Evolutionary conservation across 2,113 vertebrate species (phyloP), one percentile per base, ranked within the genome.

Genomic region (Pterocles orientalis): DNA sequence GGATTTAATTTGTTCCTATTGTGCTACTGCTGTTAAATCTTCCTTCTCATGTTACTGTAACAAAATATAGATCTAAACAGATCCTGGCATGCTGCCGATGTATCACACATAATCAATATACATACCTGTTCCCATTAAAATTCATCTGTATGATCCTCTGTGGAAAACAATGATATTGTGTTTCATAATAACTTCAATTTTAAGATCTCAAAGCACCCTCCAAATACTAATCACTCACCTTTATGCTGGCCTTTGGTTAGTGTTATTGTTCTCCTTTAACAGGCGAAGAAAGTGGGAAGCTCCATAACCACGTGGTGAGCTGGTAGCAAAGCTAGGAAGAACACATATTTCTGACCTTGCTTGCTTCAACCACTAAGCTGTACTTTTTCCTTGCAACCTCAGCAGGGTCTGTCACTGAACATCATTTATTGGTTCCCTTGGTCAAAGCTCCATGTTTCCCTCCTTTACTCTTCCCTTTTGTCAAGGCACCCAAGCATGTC

Each of bases 1-100:
- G 57, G 69, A 92, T 95, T 96, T 97, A 16, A 56, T 94, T 92
- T 94, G n/a, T 65, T 90, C 31, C 19, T 93, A 26, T 66, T 82
- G 36, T 95, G 14, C 65, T 91, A 11, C 21, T 33, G 81, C 31
- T 56, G 64, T 89, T 84, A 43, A 72, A 68, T 85, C 79, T 94
- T 50, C 19, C 7, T 94, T 95, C 56, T 66, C 17, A 50, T 65
- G 26, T 47, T 85, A 50, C 31, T 85, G 62, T 66, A 82, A 92
- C 88, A 71, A 88, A 86, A 82, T 34, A 87, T 8, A 69, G 34
- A 64, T 54, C 82, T 48, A 72, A 82, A 82, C 72, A 79, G 57
- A 72, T 64, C 58, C 54, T 88, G 62, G 18, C 36, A 9, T 70
- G 39, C 86, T 62, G 8, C 53, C 25, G 43, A 31, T 34, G 66